Evolutionary conservation across 2,113 vertebrate species (phyloP), one percentile per base, ranked within the genome.

Genomic region (Etheostoma spectabile): DNA sequence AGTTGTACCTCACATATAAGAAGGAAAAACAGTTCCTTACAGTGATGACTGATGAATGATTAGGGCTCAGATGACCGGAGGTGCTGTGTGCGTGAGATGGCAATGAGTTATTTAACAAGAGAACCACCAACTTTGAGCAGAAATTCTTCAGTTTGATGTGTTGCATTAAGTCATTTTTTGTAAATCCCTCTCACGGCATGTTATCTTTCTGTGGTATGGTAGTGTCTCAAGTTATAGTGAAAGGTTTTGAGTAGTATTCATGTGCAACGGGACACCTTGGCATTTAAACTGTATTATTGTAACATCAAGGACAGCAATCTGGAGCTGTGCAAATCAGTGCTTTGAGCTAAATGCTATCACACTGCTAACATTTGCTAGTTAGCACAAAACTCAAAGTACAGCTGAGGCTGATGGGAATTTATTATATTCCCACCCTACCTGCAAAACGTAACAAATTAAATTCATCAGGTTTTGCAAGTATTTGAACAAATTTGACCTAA

Each of bases 21-120:
- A 56, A 53, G 63, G 74, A 30, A 79, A 86, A 76, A 63, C 75
- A 79, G 49, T 68, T 67, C 64, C 45, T 55, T 35, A 55, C 49
- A 53, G 48, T 59, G 80, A 78, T 88, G 85, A 88, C 65, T 80
- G 84, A 79, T 87, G 82, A 79, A 65, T 85, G 69, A 86, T 91
- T 83, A 70, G 45, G 8, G 76, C 55, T 79, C 53, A 52, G 60
- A 89, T 81, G 69, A 80, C 51, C 66, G 65, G 85, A 74, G 73
- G 60, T 71, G 74, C 45, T 60, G 45, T 82, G 38, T 79, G 60
- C 12, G 59, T 77, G 85, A 80, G 70, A 55, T 64, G 85, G 51
- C 74, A 85, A 74, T 80, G 76, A 88, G 66, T 91, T 72, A 89
- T 55, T 79, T 83, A 33, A 77, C 65, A 52, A 63, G 60, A 68